phyloP scores from a whole-genome alignment of 2,888 invertebrate species.

The Folsomia manolachei region DNA sequence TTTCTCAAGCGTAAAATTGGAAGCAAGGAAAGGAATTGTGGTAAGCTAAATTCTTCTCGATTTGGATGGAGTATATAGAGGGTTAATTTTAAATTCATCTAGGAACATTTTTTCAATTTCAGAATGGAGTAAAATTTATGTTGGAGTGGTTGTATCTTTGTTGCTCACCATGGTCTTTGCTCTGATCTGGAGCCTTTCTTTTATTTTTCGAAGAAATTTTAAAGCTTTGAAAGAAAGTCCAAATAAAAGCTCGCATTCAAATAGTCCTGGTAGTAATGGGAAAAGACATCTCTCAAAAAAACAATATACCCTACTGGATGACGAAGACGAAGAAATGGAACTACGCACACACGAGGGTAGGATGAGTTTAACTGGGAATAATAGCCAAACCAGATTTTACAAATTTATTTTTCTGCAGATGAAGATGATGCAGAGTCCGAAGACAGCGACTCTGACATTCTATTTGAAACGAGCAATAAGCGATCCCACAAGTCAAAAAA shows the following conservation, averaged over 20 bases:
- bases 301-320: slow-evolving; percentile 69
- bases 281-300: slow-evolving; percentile 51
- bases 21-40: slow-evolving; percentile 75
- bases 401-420: slow-evolving; percentile 48
- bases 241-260: slow-evolving; percentile 17
- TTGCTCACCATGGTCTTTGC: slow-evolving; percentile 64
- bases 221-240: slow-evolving; percentile 50
- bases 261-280: slow-evolving; percentile 30
- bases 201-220: slow-evolving; percentile 59
- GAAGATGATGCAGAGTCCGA: slow-evolving; percentile 61
- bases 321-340: slow-evolving; percentile 57
- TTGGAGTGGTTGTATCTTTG: slow-evolving; percentile 68
- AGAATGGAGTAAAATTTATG: slow-evolving; percentile 94
- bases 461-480: slow-evolving; percentile 67
- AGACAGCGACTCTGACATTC: slow-evolving; percentile 77
- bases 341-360: slow-evolving; percentile 62
- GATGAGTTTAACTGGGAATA: slow-evolving; percentile 7
- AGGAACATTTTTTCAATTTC: slow-evolving; percentile 47
- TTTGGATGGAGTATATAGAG: background rate
- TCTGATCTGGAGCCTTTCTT: slow-evolving; percentile 64
- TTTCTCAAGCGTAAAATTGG: slow-evolving; percentile 65
- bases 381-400: background rate
- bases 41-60: slow-evolving; percentile 58
- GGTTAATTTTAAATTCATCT: background rate
- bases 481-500: slow-evolving; percentile 50